These are phyloP conservation scores for Chloroceryle aenea DNA, from an alignment of 2,113 vertebrate genomes.

Conservation along the genomic window DNA sequence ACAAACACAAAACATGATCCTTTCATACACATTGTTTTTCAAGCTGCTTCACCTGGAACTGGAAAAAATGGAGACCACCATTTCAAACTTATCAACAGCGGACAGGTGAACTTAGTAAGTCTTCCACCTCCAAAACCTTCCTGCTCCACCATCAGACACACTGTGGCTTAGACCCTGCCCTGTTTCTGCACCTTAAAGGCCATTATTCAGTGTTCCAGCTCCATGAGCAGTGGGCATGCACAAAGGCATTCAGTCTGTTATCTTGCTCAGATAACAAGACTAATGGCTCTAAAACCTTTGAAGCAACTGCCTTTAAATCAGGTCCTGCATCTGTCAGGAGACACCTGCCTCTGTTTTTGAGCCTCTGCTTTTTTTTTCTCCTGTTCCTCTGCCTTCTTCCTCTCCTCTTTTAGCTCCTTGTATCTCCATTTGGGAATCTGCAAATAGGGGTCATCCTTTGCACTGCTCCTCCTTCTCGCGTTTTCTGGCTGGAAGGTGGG, in stretches of 20 bases:
- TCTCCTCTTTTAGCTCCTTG: conserved; percentile 93
- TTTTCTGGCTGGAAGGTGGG: conserved; percentile 86
- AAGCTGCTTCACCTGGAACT: neutral
- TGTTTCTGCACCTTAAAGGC: neutral
- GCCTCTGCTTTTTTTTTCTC: conserved; percentile 81
- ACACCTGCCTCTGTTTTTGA: conserved; percentile 70
- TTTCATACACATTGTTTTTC: neutral
- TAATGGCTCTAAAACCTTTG: neutral
- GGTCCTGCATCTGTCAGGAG: conserved; percentile 68
- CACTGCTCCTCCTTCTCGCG: conserved; percentile 74
- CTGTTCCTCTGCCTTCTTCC: conserved; percentile 87
- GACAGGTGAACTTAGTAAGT: neutral
- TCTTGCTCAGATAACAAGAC: neutral
- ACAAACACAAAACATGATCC: neutral
- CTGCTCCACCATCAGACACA: neutral
- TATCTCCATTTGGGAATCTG: conserved; percentile 96
- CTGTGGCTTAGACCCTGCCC: neutral
- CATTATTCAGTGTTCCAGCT: neutral
- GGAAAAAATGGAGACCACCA: neutral
- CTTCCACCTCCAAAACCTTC: neutral
- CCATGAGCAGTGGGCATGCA: neutral
- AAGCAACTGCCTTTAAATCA: conserved; percentile 31
- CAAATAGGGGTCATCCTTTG: conserved; percentile 82
- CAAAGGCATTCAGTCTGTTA: neutral
- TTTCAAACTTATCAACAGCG: neutral